phyloP scores from a whole-genome alignment of 2,797 vertebrate genomes.

The Potorous gilbertii region DNA sequence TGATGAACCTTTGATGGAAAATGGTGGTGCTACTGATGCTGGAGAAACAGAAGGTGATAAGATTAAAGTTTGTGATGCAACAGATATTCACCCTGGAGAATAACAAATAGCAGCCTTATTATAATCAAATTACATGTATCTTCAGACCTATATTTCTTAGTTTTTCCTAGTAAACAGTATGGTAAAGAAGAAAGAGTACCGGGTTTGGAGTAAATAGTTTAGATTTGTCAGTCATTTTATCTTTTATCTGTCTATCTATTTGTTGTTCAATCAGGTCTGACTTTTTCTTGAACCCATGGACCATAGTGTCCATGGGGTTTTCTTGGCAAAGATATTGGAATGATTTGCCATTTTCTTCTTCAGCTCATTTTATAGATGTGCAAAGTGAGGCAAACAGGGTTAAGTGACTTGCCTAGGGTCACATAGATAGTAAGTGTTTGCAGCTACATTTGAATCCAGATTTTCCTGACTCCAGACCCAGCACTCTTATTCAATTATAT shows the following conservation, averaged over 20 bases:
- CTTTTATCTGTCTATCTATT: not conserved
- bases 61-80: not conserved
- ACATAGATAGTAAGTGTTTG: not conserved
- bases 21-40: not conserved
- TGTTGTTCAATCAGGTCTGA: too few species aligned
- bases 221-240: not conserved
- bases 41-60: not conserved
- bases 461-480: not conserved
- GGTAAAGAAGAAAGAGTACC: not conserved
- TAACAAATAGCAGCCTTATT: not conserved
- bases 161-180: not conserved
- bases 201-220: not conserved
- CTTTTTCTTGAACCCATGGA: not conserved
- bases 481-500: not conserved
- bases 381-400: not conserved
- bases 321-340: not conserved
- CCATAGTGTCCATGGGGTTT: not conserved
- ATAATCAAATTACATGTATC: not conserved
- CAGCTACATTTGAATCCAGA: not conserved
- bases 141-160: not conserved
- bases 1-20: not conserved
- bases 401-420: not conserved
- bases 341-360: not conserved
- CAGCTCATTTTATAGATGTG: not conserved
- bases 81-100: not conserved